Base-by-base conservation (phyloP, 2,113 vertebrate species). In the Syngnathoides biaculeatus region DNA sequence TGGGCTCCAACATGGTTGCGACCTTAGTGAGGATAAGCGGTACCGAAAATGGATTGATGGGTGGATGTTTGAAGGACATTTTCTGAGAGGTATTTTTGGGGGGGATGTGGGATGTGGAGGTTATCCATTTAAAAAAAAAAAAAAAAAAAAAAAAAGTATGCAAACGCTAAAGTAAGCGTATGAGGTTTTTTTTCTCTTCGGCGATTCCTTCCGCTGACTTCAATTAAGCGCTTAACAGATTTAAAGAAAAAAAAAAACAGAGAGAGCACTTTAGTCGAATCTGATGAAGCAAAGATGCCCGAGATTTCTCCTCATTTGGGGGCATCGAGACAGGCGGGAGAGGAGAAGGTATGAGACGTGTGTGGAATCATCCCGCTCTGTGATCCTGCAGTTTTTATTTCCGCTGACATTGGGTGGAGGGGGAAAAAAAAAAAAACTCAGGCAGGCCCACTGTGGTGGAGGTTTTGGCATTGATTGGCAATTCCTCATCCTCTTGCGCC, bases 261-360 rank as follows among this genome's bases (percentile, higher is more conserved):
- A 79, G 66, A 65, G 74, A 84, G 85, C 79, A 85, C 83, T 89
- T 86, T 84, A 77, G 76, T 65, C 43, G 76, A 62, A 65, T 59
- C 65, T 74, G 27, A 48, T 65, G 57, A 2, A 77, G 64, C 76
- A 22, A 69, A 71, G 66, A 78, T 10, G 56, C 48, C 15, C 17
- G 61, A 61, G 70, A 20, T 53, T 27, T 64, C 67, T 53, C 70
- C 64, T 67, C 68, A 67, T 68, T 74, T 39, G 15, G 30, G 38
- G 67, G 52, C 52, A 11, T 12, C 1, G 6, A 26, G 26, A 47
- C 7, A 22, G 26, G 40, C 26, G 10, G 19, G 64, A 74, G 68
- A 68, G 45, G 64, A 65, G 73, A 68, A 42, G 56, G 58, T 65
- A 39, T 8, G 8, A 70, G 62, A n/a, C 45, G 56, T 65, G 67